These are phyloP conservation scores for Enteromius paludinosus DNA, from an alignment of 2,797 vertebrate genomes.

Conservation along the genomic window DNA sequence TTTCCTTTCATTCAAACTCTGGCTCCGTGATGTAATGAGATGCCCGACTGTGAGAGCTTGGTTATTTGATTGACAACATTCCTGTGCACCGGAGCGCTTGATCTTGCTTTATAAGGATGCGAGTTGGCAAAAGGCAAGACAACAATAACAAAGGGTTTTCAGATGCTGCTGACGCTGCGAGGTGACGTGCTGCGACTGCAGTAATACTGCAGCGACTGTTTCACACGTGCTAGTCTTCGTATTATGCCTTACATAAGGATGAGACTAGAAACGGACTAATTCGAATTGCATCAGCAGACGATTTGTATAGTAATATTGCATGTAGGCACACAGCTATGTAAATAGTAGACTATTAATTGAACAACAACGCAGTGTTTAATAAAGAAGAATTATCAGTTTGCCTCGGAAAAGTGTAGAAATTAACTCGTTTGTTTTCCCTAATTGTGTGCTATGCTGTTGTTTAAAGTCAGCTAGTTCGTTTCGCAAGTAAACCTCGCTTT, in stretches of 20 bases:
- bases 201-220: constrained; percentile 57
- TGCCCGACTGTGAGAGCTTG: background rate
- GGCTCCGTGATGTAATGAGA: background rate
- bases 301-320: no score
- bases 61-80: constrained; percentile 20
- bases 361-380: background rate
- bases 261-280: background rate
- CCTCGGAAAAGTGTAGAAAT: background rate
- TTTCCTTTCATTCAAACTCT: background rate
- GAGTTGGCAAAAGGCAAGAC: constrained; percentile 46
- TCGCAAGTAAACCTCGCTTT: background rate
- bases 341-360: background rate
- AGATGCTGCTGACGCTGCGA: constrained; percentile 57
- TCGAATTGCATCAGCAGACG: background rate
- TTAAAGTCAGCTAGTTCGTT: background rate
- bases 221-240: constrained; percentile 19
- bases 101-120: constrained; percentile 36
- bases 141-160: constrained; percentile 51
- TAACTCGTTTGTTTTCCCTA: background rate
- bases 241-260: background rate
- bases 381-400: no score
- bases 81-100: constrained; percentile 26
- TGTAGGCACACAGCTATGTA: background rate
- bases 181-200: constrained; percentile 62
- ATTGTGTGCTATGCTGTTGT: background rate